Evolutionary conservation across 2,888 invertebrate species (phyloP), one percentile per base, ranked within the genome.

Genomic region (Tuberolachnus salignus): DNA sequence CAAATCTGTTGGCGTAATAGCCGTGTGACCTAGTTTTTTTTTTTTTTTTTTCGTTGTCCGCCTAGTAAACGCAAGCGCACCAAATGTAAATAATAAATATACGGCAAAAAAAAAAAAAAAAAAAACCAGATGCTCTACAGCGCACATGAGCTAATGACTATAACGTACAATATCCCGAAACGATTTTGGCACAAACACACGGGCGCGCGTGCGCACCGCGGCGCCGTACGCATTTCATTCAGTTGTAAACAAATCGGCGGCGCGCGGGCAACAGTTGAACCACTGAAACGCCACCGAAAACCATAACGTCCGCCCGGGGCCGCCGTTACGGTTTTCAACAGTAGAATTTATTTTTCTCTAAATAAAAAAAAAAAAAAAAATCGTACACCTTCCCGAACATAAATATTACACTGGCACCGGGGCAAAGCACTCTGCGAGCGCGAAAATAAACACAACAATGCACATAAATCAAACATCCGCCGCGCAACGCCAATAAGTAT

Each of bases 181-280:
- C 42, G 3, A 53, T 64, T 73, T 74, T 74, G 73, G 73, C 73
- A 64, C 63, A 74, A n/a, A n/a, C n/a, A n/a, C n/a, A n/a, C n/a
- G n/a, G n/a, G n/a, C n/a, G n/a, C n/a, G n/a, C n/a, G n/a, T n/a
- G n/a, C n/a, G n/a, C n/a, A n/a, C n/a, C n/a, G n/a, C n/a, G n/a
- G n/a, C 63, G 23, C 44, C 34, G 6, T 53, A 44, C 44, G 44
- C 23, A n/a, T 16, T 42, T 21, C 23, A 44, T 73, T 42, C 51
- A n/a, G 23, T 13, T 21, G 64, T 74, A 64, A 64, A 74, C 63
- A 74, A 55, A 63, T 74, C 23, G 42, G 53, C 64, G n/a, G n/a
- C 13, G 19, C 3, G 51, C 9, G 19, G 6, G 51, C 11, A n/a
- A 51, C 26, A 34, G 8, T 49, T 26, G 19, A 49, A 49, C 14